These are phyloP conservation scores for Pyrgilauda ruficollis DNA, from an alignment of 2,113 vertebrate species.

Conservation along the genomic window DNA sequence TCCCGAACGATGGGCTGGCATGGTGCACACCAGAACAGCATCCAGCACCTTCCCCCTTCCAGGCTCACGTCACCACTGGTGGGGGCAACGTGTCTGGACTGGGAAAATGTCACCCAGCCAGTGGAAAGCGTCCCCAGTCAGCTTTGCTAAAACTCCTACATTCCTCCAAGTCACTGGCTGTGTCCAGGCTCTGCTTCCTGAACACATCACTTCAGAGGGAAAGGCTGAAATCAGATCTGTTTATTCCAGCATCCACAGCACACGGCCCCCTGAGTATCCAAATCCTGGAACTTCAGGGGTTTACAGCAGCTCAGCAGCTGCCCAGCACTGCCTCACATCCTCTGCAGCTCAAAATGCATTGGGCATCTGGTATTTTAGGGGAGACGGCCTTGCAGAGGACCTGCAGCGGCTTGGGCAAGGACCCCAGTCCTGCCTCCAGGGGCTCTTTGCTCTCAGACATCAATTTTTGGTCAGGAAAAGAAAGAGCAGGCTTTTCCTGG, in stretches of 20 bases:
- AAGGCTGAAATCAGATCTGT: neutral
- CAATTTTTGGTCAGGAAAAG: neutral
- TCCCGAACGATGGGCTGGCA: rapidly evolving
- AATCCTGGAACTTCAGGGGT: neutral
- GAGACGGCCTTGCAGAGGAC: neutral
- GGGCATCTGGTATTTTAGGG: neutral
- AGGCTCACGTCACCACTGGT: neutral
- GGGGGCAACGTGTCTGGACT: neutral
- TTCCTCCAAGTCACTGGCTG: neutral
- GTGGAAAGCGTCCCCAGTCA: neutral
- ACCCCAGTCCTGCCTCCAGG: neutral
- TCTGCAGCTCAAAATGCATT: neutral
- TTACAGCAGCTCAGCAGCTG: neutral
- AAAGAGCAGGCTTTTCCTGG: neutral
- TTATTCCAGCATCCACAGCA: neutral
- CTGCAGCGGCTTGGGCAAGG: neutral
- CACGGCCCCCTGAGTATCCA: neutral
- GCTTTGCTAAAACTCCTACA: rapidly evolving
- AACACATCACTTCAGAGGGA: neutral
- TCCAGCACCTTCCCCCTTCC: neutral
- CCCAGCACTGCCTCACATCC: too few species aligned
- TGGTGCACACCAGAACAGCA: neutral
- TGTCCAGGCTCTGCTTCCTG: neutral
- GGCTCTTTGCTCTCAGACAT: neutral
- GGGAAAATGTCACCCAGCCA: neutral